Evolutionary conservation across 2,888 invertebrate genomes (phyloP), one percentile per base, ranked within the genome.

Genomic region (Philaethria dido): DNA sequence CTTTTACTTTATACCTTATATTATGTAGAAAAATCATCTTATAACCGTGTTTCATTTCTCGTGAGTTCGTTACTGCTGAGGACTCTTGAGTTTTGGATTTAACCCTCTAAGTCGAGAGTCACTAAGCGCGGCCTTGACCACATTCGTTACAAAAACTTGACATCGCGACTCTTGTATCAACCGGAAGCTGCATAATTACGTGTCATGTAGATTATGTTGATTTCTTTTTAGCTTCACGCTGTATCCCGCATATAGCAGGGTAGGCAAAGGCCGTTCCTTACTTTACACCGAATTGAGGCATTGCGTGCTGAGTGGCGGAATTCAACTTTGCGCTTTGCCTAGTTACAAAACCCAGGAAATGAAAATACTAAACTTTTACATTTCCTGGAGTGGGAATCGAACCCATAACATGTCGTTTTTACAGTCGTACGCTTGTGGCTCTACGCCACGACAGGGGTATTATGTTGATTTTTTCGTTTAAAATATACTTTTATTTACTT

Each of bases 51-150:
- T 44, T 47, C 33, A 60, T 60, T 33, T 18, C n/a, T 14, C 29
- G 60, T 47, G 60, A 47, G 60, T 47, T 60, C 60, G 45, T 60
- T 47, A 47, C 60, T 14, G 33, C 33, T 45, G 47, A 60, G 44
- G 33, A 47, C 60, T 60, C 60, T 60, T 45, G 45, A 60, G 45
- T 29, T 60, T 60, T 33, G 45, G 29, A 33, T 47, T 60, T 47
- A 20, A 55, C 39, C 42, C 42, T 55, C 25, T 29, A 47, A 45
- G 60, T 33, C 33, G 18, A 60, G 60, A 47, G 33, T 60, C 25
- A 60, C 60, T 33, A 45, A 22, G 57, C 42, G 29, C 18, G 45
- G 60, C 60, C 60, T 60, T 60, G 60, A 47, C 60, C 60, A 47
- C 60, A 45, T 60, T 60, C 47, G 60, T 60, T 60, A 18, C 16